Percentiles rank a stretch among this genome's conserved stretches.
Evolutionary conservation across 2,113 vertebrate genomes (phyloP).

Genomic region (Lipophrys pholis): DNA sequence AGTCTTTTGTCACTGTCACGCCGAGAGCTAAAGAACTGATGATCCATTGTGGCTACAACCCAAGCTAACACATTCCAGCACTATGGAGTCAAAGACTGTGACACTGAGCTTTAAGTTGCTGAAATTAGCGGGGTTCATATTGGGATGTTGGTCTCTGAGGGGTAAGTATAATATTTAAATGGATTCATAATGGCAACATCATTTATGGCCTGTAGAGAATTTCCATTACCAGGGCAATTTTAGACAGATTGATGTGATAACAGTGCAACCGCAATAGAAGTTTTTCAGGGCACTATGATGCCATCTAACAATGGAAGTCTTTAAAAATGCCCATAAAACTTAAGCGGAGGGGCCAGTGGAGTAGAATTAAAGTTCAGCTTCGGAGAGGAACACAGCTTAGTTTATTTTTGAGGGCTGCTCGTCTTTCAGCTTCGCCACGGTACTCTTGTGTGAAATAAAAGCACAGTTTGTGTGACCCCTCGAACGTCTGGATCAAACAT

Average conservation of each 20-base stretch:
- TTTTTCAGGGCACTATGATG: conserved; percentile 24
- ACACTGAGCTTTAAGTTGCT: conserved; percentile 42
- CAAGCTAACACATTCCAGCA: conserved; percentile 67
- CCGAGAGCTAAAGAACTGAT: conserved; percentile 47
- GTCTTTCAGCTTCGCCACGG: conserved; percentile 36
- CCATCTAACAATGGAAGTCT: not conserved
- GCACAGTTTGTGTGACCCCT: conserved; percentile 60
- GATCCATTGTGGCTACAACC: conserved; percentile 20
- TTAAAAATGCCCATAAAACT: conserved; percentile 1
- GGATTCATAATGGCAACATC: conserved; percentile 56
- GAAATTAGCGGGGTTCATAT: conserved; percentile 54
- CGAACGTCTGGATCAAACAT: conserved; percentile 51
- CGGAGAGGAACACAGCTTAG: not conserved
- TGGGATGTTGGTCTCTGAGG: conserved; percentile 44
- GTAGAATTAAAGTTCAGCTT: not conserved
- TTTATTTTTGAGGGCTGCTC: conserved; percentile 35
- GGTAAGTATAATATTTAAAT: conserved; percentile 60
- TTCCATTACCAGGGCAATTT: conserved; percentile 56
- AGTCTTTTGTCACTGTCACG: conserved; percentile 50
- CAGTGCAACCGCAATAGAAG: conserved; percentile 17
- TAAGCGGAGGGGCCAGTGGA: not conserved
- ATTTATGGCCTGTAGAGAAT: too few relatives aligned
- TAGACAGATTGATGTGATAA: conserved; percentile 59
- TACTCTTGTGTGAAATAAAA: conserved; percentile 38
- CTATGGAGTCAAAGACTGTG: conserved; percentile 43